Evolutionary conservation across 2,888 invertebrate genomes (phyloP).

Genomic region (Parnassius orleans): DNA sequence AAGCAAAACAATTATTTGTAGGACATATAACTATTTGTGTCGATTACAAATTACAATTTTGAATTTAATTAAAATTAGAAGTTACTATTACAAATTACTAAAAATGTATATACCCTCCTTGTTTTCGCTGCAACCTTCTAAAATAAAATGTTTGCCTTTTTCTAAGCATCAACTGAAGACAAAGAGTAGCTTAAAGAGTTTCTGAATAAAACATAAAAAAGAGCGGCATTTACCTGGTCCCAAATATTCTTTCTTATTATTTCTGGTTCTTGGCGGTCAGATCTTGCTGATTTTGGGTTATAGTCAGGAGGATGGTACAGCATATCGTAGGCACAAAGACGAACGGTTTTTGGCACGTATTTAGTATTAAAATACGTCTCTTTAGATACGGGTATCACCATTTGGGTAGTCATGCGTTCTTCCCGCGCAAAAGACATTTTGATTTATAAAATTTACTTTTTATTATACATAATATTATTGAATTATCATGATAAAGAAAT

Average conservation of each 20-base stretch:
- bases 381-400: slow-evolving; percentile 66
- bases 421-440: slow-evolving; percentile 36
- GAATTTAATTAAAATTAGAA: no score
- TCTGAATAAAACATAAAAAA: slow-evolving; percentile 42
- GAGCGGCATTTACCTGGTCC: slow-evolving; percentile 51
- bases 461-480: neutral
- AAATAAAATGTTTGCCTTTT: no score
- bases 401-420: slow-evolving; percentile 49
- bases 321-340: slow-evolving; percentile 70
- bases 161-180: no score
- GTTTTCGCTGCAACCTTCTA: no score
- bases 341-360: slow-evolving; percentile 47
- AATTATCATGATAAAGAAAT: no score
- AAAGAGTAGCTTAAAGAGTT: slow-evolving; percentile 32
- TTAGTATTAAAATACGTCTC: slow-evolving; percentile 65
- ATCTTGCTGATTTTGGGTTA: slow-evolving; percentile 65
- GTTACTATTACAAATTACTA: no score
- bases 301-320: slow-evolving; percentile 72
- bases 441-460: neutral
- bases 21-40: no score
- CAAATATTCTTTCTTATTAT: slow-evolving; percentile 69
- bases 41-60: no score
- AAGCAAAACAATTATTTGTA: no score
- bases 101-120: no score
- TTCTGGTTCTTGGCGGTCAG: slow-evolving; percentile 66